phyloP scores from a whole-genome alignment of 2,113 vertebrate species.

The Gopherus flavomarginatus region DNA sequence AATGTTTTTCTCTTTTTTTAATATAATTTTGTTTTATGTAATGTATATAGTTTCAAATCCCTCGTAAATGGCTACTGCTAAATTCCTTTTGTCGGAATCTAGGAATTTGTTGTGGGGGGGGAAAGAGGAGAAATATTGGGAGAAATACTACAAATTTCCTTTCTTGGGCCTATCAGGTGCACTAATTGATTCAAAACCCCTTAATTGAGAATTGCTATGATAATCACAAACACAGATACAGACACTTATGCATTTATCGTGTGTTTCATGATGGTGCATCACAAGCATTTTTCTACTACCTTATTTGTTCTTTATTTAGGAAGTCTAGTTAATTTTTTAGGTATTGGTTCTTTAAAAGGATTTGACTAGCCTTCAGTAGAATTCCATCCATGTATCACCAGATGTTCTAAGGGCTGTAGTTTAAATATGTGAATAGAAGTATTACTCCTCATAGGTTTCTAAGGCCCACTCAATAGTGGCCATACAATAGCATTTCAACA shows the following conservation, averaged over 20 bases:
- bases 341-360: not conserved
- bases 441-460: not conserved
- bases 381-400: not conserved
- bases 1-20: not conserved
- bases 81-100: not conserved
- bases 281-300: too few species aligned
- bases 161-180: not conserved
- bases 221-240: not conserved
- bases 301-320: not conserved
- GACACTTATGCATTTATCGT: not conserved
- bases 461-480: not conserved
- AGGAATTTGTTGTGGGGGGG: not conserved
- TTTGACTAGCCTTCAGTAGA: not conserved
- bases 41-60: not conserved
- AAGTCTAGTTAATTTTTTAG: not conserved
- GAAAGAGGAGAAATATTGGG: not conserved
- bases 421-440: not conserved
- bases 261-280: not conserved
- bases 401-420: not conserved
- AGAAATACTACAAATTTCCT: not conserved
- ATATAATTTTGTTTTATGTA: not conserved
- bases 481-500: not conserved
- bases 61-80: not conserved
- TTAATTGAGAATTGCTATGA: conserved; percentile 11
- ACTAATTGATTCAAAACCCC: not conserved